Evolutionary conservation across 2,888 invertebrate species (phyloP), one percentile per base, ranked within the genome.

Genomic region (Chloromyia formosa): DNA sequence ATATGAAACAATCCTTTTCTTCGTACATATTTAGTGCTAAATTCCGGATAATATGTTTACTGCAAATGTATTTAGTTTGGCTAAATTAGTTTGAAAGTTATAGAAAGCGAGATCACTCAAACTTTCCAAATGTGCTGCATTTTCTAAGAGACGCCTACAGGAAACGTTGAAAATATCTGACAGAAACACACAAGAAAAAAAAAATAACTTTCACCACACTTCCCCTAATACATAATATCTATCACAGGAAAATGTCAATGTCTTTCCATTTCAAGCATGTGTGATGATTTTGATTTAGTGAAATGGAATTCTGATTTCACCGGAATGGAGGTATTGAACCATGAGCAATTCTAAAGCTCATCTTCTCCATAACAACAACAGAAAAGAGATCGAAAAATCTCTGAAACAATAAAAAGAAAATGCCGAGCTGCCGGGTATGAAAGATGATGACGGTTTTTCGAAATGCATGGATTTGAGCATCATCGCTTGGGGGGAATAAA

Each of bases 211-310:
- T 35, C 27, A n/a, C 49, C 12, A 49, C 3, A n/a, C 10, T 12
- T 49, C 49, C 49, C 18, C 56, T 58, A 58, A 12, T n/a, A n/a
- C n/a, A n/a, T 18, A 58, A n/a, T 58, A 53, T 49, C 49, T n/a
- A 12, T 12, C 49, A 49, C 16, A 49, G 16, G 49, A n/a, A 35
- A 58, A 58, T 58, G 10, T 58, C 16, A 18, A 22, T 58, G 22
- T 58, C 20, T 18, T 18, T 20, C 20, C 56, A 20, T 10, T 58
- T 58, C 56, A 16, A 58, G 56, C 20, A 58, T 60, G 60, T 60
- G 60, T 14, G 27, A 60, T 60, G 60, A 60, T 60, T 60, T 60
- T 23, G 60, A 60, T 60, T 60, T 22, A 9, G 60, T 60, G 23
- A 1, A 27, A 60, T 60, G 23, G 60, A 60, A 60, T 60, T n/a